These are phyloP conservation scores for Sandelia bainsii DNA, from an alignment of 2,797 vertebrate species.

Conservation along the genomic window DNA sequence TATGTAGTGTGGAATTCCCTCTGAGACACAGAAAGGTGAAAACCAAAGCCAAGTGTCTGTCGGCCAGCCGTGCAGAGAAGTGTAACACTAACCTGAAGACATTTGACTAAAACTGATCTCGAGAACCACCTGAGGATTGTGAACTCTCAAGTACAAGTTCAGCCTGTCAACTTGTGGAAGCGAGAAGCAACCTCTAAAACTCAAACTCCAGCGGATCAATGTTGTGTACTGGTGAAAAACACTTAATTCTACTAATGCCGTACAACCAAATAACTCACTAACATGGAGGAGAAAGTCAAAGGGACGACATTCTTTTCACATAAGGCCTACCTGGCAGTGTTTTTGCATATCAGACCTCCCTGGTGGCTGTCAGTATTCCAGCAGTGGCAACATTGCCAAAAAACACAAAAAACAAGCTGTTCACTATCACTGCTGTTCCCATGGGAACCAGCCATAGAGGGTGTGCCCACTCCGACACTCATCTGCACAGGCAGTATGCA, in stretches of 20 bases:
- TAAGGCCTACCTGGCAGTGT: constrained; percentile 69
- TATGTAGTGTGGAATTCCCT: constrained; percentile 62
- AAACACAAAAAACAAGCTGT: constrained; percentile 82
- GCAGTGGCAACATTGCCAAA: constrained; percentile 72
- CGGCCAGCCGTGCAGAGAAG: constrained; percentile 55
- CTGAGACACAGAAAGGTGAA: constrained; percentile 67
- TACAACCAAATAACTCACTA: constrained; percentile 54
- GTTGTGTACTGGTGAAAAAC: constrained; percentile 39
- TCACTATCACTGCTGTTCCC: constrained; percentile 76
- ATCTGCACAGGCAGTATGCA: constrained; percentile 72
- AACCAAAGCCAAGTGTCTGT: constrained; percentile 63
- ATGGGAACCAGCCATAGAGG: constrained; percentile 78
- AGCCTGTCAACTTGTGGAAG: constrained; percentile 69
- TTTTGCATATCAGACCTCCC: constrained; percentile 77
- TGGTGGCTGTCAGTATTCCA: constrained; percentile 73
- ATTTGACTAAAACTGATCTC: constrained; percentile 69
- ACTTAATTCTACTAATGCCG: constrained; percentile 40
- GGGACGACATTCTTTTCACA: constrained; percentile 53
- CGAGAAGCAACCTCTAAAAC: constrained; percentile 52
- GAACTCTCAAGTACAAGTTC: constrained; percentile 75
- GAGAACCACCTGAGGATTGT: constrained; percentile 66
- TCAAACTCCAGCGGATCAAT: constrained; percentile 54
- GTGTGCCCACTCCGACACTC: constrained; percentile 73
- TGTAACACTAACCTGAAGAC: constrained; percentile 78
- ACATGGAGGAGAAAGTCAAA: constrained; percentile 56